Percentiles rank a stretch among this genome's conserved stretches.
These are phyloP conservation scores for Odocoileus virginianus DNA, from an alignment of 2,113 vertebrate species.

Conservation along the genomic window DNA sequence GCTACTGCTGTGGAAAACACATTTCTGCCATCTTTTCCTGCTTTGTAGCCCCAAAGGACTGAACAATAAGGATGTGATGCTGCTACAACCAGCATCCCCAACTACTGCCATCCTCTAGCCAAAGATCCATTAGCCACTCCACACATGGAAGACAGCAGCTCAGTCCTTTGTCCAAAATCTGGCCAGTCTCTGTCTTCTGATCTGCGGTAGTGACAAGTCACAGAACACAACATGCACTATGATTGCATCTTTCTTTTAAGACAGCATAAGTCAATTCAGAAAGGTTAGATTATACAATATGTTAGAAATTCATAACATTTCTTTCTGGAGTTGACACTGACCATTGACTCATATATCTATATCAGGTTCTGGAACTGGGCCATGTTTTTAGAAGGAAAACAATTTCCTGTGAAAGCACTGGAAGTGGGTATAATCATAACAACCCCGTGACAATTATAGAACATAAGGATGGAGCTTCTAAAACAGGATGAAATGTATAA, in stretches of 20 bases:
- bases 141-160: background rate
- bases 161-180: background rate
- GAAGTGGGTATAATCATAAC: background rate
- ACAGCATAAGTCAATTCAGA: slow-evolving; percentile 57
- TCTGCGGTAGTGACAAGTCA: background rate
- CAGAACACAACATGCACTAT: background rate
- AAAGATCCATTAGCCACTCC: background rate
- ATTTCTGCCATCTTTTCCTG: background rate
- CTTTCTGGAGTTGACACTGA: slow-evolving; percentile 53
- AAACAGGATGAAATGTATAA: slow-evolving; percentile 33
- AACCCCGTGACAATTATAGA: slow-evolving; percentile 12
- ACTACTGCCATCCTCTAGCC: background rate
- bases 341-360: slow-evolving; percentile 26
- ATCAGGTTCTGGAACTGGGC: slow-evolving; percentile 30
- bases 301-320: slow-evolving; percentile 56
- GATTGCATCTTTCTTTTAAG: slow-evolving; percentile 35
- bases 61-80: background rate
- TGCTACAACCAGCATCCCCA: background rate
- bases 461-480: slow-evolving; percentile 14
- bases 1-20: background rate
- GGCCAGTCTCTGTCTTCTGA: slow-evolving; percentile 16
- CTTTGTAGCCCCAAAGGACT: background rate
- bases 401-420: slow-evolving; percentile 52
- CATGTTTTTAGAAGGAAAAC: slow-evolving; percentile 59
- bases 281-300: slow-evolving; percentile 48